phyloP scores from a whole-genome alignment of 2,113 vertebrate genomes.

The Lontra canadensis region DNA sequence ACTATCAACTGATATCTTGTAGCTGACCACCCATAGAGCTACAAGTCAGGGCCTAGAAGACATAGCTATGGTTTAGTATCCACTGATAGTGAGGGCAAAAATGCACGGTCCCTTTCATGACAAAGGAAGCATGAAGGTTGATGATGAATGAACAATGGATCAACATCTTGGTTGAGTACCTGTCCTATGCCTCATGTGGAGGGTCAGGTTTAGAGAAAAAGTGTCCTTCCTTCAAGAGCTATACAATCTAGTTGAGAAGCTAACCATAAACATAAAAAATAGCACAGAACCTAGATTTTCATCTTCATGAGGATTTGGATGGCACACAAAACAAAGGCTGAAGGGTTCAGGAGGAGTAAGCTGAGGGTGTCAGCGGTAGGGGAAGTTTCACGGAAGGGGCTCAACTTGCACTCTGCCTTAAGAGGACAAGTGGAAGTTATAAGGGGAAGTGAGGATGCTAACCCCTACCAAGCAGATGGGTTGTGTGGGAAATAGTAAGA shows the following conservation, averaged over 20 bases:
- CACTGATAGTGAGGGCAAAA: neutral
- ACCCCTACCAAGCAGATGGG: neutral
- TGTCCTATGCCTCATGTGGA: neutral
- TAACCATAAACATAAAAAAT: neutral
- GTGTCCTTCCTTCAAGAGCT: neutral
- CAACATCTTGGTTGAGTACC: neutral
- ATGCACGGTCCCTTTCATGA: neutral
- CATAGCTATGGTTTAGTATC: neutral
- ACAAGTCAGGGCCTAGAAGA: neutral
- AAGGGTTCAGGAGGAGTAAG: neutral
- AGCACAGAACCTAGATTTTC: neutral
- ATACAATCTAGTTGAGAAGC: neutral
- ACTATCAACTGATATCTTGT: neutral
- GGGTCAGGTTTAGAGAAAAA: neutral
- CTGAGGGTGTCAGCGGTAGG: neutral
- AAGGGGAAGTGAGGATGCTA: neutral
- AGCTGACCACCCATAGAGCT: neutral
- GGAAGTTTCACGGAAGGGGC: neutral
- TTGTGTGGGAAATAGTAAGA: neutral
- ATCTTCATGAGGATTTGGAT: neutral
- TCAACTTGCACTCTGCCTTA: neutral
- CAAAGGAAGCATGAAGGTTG: neutral
- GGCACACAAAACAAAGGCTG: neutral
- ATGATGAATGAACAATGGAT: neutral
- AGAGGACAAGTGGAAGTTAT: neutral